Conservation (phyloP, 2,797 vertebrate species). For the Acestrorhynchus altus region DNA sequence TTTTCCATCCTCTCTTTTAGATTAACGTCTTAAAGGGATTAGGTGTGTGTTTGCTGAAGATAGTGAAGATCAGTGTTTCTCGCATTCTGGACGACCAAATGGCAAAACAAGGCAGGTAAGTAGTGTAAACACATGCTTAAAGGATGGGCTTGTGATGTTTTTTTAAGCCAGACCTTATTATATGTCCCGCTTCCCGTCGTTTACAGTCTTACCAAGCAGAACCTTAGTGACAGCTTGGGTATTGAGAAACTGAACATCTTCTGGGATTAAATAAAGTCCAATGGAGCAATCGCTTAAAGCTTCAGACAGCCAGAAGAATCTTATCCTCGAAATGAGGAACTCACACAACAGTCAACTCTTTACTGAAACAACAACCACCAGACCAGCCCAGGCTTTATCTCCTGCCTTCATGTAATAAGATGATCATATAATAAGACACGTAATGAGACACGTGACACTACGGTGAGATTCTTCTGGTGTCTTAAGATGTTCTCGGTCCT, state of each 20-base stretch:
- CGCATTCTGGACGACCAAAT: slow-evolving; percentile 34
- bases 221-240: background rate
- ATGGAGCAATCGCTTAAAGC: background rate
- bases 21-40: slow-evolving; percentile 64
- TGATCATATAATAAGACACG: too few relatives aligned
- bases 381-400: too few relatives aligned
- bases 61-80: slow-evolving; percentile 58
- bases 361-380: background rate
- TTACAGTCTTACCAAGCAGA: background rate
- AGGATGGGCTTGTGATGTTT: background rate
- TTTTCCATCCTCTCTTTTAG: slow-evolving; percentile 59
- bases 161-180: background rate
- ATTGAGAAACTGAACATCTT: background rate
- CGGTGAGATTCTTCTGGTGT: too few relatives aligned
- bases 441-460: too few relatives aligned
- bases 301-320: background rate
- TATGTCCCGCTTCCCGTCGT: background rate
- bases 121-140: slow-evolving; percentile 20
- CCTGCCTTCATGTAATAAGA: too few relatives aligned
- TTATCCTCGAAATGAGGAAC: background rate
- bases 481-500: too few relatives aligned
- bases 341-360: background rate
- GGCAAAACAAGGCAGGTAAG: slow-evolving; percentile 60
- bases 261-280: slow-evolving; percentile 1
- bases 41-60: slow-evolving; percentile 59